Evolutionary conservation across 2,113 vertebrate species (phyloP).

Genomic region (Pristiophorus japonicus): DNA sequence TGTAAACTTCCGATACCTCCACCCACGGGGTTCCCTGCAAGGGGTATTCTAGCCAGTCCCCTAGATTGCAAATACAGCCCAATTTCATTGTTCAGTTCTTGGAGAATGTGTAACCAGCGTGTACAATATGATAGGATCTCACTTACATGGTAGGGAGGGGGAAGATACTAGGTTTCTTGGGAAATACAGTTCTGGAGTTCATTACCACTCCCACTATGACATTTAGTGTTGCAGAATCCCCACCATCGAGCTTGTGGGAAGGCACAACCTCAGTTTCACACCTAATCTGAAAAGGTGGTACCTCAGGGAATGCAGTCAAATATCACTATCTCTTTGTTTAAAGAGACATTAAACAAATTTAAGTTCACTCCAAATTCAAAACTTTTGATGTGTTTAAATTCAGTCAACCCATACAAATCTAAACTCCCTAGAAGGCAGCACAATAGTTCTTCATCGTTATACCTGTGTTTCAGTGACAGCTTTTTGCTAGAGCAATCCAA

Average conservation of each 20-base stretch:
- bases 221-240: not conserved
- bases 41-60: not conserved
- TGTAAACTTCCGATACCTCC: not conserved
- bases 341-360: not conserved
- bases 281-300: not conserved
- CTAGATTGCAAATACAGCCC: not conserved
- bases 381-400: not conserved
- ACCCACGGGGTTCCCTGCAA: not conserved
- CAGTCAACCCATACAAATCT: not conserved
- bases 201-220: conserved; percentile 27
- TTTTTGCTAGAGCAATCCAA: not conserved
- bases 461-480: not conserved
- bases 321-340: not conserved
- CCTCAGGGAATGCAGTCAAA: not conserved
- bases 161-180: not conserved
- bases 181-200: not conserved
- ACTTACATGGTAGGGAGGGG: not conserved
- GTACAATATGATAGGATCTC: conserved; percentile 8
- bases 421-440: too few relatives aligned
- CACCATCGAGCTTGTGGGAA: not conserved
- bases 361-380: not conserved
- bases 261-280: not conserved
- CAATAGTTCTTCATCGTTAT: not conserved
- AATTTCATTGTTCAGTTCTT: not conserved
- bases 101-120: not conserved